These are phyloP conservation scores for Cynocephalus volans DNA, from an alignment of 2,113 vertebrate species.

Conservation along the genomic window DNA sequence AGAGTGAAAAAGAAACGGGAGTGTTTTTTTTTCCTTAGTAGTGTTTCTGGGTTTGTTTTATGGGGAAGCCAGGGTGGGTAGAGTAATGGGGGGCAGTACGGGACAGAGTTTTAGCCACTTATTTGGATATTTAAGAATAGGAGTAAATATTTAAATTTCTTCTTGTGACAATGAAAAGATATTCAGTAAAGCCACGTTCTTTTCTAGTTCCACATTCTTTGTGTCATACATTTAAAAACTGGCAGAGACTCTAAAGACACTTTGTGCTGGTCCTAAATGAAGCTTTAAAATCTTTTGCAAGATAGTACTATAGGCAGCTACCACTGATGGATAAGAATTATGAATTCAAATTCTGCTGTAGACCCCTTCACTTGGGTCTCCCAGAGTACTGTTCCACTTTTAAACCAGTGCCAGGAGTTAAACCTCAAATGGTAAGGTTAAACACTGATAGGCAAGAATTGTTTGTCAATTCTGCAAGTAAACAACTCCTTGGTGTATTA, in stretches of 20 bases:
- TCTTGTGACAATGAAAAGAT: not conserved
- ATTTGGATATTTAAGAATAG: not conserved
- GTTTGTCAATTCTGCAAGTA: not conserved
- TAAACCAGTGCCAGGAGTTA: not conserved
- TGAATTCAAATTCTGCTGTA: not conserved
- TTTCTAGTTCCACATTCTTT: not conserved
- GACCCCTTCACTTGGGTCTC: not conserved
- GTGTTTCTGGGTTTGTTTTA: slow-evolving; percentile 30
- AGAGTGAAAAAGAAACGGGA: slow-evolving; percentile 20
- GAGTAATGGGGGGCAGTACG: not conserved
- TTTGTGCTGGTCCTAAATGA: not conserved
- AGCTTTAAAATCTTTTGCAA: not conserved
- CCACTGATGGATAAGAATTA: not conserved
- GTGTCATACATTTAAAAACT: not conserved
- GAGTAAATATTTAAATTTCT: slow-evolving; percentile 29
- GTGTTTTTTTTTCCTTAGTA: not conserved
- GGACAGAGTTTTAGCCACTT: not conserved
- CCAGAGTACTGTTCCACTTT: not conserved
- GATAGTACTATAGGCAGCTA: not conserved
- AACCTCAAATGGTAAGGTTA: not conserved
- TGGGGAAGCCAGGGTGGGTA: not conserved
- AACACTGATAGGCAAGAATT: not conserved
- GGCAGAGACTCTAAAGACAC: not conserved
- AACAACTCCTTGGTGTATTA: slow-evolving; percentile 6
- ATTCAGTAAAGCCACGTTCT: not conserved